These are phyloP conservation scores for Hymenopus coronatus DNA, from an alignment of 2,888 invertebrate species.

Conservation along the genomic window DNA sequence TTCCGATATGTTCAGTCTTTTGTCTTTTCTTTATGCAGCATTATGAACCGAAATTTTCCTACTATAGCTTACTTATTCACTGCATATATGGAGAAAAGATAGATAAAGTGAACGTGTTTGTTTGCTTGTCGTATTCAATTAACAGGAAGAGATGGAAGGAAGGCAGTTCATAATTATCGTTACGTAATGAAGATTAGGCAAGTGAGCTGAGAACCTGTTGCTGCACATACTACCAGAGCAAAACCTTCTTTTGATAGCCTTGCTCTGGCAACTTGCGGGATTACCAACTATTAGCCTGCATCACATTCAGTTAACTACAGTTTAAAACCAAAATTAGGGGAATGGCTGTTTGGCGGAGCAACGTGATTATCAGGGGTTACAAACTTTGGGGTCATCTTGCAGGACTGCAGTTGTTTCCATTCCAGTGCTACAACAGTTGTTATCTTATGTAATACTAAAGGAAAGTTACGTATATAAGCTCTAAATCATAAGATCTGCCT, in stretches of 20 bases:
- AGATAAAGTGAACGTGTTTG: background rate
- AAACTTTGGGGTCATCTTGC: background rate
- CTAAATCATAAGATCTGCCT: too few species aligned
- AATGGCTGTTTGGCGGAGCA: background rate
- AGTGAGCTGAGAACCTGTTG: background rate
- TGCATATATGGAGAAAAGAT: background rate
- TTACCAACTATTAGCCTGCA: background rate
- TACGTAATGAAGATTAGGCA: background rate
- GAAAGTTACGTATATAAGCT: too few species aligned
- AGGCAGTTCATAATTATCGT: background rate
- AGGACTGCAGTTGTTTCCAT: too few species aligned
- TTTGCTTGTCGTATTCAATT: background rate
- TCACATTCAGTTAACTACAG: conserved; percentile 6
- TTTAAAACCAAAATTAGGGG: conserved; percentile 2
- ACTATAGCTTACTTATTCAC: too few species aligned
- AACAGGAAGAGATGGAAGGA: background rate
- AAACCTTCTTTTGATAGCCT: background rate
- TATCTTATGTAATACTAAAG: too few species aligned
- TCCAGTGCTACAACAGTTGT: too few species aligned
- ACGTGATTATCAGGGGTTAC: background rate
- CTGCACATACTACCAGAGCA: background rate
- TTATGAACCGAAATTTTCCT: too few species aligned
- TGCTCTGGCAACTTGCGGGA: background rate
- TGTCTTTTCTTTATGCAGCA: too few species aligned
- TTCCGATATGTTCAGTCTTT: too few species aligned